Evolutionary conservation across 2,888 invertebrate species (phyloP).

Genomic region (Spicauda simplicius): DNA sequence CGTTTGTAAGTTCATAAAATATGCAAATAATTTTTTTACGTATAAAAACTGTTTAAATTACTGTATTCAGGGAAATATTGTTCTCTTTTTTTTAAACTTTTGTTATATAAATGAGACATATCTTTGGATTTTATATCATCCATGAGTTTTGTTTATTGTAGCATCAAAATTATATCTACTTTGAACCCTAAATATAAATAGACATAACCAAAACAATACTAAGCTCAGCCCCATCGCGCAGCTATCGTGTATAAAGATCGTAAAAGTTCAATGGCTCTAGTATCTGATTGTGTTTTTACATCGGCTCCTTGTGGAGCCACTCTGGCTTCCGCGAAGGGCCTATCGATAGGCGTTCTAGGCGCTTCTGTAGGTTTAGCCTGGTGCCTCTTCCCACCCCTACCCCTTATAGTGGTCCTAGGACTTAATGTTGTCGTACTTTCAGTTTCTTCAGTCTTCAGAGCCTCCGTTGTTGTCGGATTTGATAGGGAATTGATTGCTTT

Average conservation of each 20-base stretch:
- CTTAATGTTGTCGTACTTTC: conserved; percentile 63
- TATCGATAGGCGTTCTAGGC: conserved; percentile 58
- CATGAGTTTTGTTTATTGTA: no score
- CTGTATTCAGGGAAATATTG: no score
- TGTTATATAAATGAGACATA: no score
- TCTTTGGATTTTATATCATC: no score
- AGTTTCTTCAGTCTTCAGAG: conserved; percentile 53
- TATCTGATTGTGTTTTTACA: conserved; percentile 86
- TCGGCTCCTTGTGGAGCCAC: conserved; percentile 60
- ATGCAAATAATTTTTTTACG: background rate
- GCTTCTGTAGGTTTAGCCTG: conserved; percentile 56
- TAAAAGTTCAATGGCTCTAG: conserved; percentile 91
- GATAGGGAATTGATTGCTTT: conserved; percentile 71
- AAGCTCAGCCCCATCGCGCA: conserved; percentile 89
- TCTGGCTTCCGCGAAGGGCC: conserved; percentile 73
- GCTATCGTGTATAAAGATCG: conserved; percentile 94
- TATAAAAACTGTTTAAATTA: no score
- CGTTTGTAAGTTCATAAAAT: background rate
- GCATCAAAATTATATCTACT: background rate
- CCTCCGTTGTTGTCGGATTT: conserved; percentile 65
- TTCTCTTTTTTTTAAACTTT: no score
- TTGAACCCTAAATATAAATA: conserved; percentile 60
- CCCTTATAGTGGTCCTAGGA: conserved; percentile 58
- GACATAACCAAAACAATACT: conserved; percentile 33
- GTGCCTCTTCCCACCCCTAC: conserved; percentile 71